A percentile compares a stretch with the other conserved stretches of the same genome.
Conservation (phyloP, 2,797 vertebrate species). For the Toxotes lorentzi region DNA sequence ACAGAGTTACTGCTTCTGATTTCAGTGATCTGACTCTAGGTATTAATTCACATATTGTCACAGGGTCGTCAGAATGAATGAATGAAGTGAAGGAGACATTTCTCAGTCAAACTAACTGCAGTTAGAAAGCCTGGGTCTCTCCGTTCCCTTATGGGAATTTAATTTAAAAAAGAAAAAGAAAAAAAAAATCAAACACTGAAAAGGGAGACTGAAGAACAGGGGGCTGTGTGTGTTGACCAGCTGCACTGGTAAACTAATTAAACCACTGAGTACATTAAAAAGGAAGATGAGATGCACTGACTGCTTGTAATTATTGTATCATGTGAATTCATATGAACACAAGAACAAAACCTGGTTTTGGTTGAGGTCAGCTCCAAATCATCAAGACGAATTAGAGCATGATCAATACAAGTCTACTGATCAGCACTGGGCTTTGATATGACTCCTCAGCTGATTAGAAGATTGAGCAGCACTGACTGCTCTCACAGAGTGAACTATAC, state of each 20-base stretch:
- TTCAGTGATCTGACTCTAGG: background rate
- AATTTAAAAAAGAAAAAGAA: constrained; percentile 7
- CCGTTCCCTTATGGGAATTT: background rate
- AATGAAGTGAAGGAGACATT: constrained; percentile 19
- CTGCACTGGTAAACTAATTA: background rate
- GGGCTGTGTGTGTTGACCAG: background rate
- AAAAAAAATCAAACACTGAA: constrained; percentile 7
- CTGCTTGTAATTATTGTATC: background rate
- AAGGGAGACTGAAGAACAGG: background rate
- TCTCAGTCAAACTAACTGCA: constrained; percentile 18
- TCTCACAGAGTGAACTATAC: background rate
- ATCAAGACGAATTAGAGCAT: background rate
- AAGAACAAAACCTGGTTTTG: background rate
- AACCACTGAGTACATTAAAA: background rate
- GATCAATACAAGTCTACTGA: background rate
- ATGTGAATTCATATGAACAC: background rate
- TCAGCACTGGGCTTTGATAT: background rate
- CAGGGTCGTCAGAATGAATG: background rate
- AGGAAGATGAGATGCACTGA: background rate
- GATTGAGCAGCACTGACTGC: background rate
- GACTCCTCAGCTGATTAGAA: constrained; percentile 1
- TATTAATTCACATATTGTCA: background rate
- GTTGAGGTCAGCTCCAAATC: background rate
- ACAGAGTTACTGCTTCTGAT: background rate
- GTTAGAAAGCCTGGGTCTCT: background rate